A percentile compares a stretch with the other conserved stretches of the same genome.
phyloP scores from a whole-genome alignment of 2,888 invertebrate species.

The Arctia plantaginis region DNA sequence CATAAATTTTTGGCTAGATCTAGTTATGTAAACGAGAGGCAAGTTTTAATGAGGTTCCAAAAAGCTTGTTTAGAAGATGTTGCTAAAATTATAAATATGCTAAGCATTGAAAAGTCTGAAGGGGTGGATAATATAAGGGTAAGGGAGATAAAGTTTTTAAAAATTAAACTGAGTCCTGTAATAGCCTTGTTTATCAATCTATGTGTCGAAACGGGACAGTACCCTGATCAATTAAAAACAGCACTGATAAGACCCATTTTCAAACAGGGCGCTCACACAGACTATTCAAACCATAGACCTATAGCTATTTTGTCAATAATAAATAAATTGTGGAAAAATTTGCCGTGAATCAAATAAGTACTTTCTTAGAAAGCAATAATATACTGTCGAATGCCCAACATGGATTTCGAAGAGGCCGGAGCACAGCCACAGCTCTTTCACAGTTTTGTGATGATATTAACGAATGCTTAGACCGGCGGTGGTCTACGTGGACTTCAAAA shows the following conservation, averaged over 20 bases:
- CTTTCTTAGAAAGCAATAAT: conserved; percentile 7
- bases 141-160: background rate
- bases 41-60: background rate
- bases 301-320: too few species aligned
- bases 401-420: conserved; percentile 14
- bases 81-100: background rate
- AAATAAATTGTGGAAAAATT: conserved; percentile 1
- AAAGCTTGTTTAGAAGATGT: background rate
- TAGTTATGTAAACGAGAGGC: background rate
- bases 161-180: background rate
- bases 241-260: too few species aligned
- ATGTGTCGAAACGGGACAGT: too few species aligned
- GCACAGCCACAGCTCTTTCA: conserved; percentile 14
- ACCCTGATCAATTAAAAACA: too few species aligned
- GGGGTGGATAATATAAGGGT: background rate
- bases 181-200: conserved; percentile 17
- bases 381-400: conserved; percentile 7
- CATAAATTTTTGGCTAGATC: background rate
- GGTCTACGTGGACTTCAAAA: too few species aligned
- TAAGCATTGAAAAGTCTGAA: background rate
- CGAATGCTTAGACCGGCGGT: conserved; percentile 2
- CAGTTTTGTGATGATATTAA: conserved; percentile 19
- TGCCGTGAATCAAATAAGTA: conserved; percentile 9
- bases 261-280: background rate
- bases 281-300: too few species aligned